Evolutionary conservation across 1,140 invertebrate species (phyloP), one percentile per base, ranked within the genome.

Genomic region (Brachionus manjavacas): DNA sequence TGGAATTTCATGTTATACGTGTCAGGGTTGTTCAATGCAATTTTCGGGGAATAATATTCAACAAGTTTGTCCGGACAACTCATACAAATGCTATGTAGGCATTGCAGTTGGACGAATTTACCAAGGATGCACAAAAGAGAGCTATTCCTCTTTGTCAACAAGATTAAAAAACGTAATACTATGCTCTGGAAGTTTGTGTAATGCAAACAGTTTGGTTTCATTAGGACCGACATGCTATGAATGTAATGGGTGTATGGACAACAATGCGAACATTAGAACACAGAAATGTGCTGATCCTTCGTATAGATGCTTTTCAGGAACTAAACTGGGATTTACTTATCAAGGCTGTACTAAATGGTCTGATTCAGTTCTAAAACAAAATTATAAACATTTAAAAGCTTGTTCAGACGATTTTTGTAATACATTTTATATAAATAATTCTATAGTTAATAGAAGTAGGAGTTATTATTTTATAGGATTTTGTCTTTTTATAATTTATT

Each of bases 321-420:
- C 41, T n/a, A 76, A 76, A 76, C n/a, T 76, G 4, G 72, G 72
- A 7, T 76, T 76, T n/a, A 46, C 25, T 20, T 76, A 76, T 76
- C 72, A 76, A 49, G 72, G 72, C 2, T 76, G 72, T 49, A 76
- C 72, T 12, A 16, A 76, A 52, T 76, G 72, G 72, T 49, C 41
- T 12, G 72, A 76, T 49, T 25, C 41, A 25, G 31, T 35, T 49
- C 20, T 76, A 9, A 39, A 20, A 3, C 39, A 35, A 39, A 72
- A 41, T 9, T 72, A 72, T 9, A 72, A 72, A 16, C 31, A 41
- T 3, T 16, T 72, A 16, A n/a, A 39, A 41, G 39, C 12, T 16
- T 72, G 68, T 41, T 16, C 68, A 16, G 31, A 72, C 9, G 20
- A 72, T 16, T 39, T 20, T 72, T 72, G 68, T 39, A 72, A 72